phyloP scores from a whole-genome alignment of 2,888 invertebrate species.

The Exocentrus adspersus region DNA sequence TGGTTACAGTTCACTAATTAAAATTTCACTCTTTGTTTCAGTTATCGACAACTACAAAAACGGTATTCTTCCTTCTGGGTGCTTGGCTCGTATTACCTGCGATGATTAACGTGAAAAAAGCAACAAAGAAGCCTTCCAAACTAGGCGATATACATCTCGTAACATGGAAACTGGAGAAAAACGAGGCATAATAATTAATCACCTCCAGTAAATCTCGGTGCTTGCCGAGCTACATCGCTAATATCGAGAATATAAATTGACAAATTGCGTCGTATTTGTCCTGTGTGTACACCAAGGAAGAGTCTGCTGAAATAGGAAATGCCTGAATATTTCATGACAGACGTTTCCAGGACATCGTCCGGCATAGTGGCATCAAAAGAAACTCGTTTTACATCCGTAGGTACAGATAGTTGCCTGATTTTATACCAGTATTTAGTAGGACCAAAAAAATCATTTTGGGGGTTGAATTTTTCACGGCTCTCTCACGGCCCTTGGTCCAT shows the following conservation, averaged over 20 bases:
- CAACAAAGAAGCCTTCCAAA: neutral
- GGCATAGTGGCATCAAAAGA: no score
- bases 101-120: neutral
- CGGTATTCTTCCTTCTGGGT: no score
- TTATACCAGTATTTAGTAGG: neutral
- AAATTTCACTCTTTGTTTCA: no score
- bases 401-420: no score
- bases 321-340: slow-evolving; percentile 39
- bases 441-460: neutral
- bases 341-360: slow-evolving; percentile 36
- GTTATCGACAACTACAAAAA: no score
- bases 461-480: no score
- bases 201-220: slow-evolving; percentile 16
- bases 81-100: neutral
- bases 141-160: slow-evolving; percentile 2
- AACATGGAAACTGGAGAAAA: slow-evolving; percentile 18
- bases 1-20: no score
- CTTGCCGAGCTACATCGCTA: slow-evolving; percentile 4
- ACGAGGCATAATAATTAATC: slow-evolving; percentile 12
- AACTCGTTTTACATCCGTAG: no score
- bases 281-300: slow-evolving; percentile 2
- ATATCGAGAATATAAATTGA: slow-evolving; percentile 17
- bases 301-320: slow-evolving; percentile 19
- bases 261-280: slow-evolving; percentile 24
- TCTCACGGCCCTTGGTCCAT: no score